Evolutionary conservation across 2,113 vertebrate species (phyloP).

Genomic region (Planiliza haematocheilus): DNA sequence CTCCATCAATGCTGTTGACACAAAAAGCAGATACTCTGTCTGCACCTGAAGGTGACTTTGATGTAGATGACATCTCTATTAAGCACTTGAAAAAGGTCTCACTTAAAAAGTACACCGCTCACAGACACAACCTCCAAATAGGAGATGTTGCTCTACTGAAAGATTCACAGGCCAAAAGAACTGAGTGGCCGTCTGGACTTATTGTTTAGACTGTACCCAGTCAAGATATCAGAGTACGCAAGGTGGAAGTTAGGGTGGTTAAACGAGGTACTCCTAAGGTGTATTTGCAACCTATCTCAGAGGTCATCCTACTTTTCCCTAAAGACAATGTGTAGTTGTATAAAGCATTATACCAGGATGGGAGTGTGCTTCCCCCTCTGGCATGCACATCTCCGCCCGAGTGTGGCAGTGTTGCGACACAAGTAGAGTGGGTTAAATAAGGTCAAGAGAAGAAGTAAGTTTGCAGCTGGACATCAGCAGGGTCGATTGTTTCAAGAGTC

Average conservation of each 20-base stretch:
- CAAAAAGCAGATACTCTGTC: neutral
- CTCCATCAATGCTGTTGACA: neutral
- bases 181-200: neutral
- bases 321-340: neutral
- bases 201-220: neutral
- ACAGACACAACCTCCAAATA: neutral
- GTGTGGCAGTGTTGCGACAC: too few relatives aligned
- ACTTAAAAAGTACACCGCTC: neutral
- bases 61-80: too few relatives aligned
- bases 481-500: too few relatives aligned
- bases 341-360: constrained; percentile 1
- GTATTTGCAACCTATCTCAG: neutral
- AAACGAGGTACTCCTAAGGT: neutral
- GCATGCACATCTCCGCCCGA: too few relatives aligned
- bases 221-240: neutral
- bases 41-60: neutral
- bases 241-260: neutral
- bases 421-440: too few relatives aligned
- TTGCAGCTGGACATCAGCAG: too few relatives aligned
- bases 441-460: too few relatives aligned
- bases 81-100: constrained; percentile 8
- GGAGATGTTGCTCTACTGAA: neutral
- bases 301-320: neutral
- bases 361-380: neutral
- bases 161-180: neutral